phyloP scores from a whole-genome alignment of 1,140 invertebrate species.

The Philaenus spumarius region DNA sequence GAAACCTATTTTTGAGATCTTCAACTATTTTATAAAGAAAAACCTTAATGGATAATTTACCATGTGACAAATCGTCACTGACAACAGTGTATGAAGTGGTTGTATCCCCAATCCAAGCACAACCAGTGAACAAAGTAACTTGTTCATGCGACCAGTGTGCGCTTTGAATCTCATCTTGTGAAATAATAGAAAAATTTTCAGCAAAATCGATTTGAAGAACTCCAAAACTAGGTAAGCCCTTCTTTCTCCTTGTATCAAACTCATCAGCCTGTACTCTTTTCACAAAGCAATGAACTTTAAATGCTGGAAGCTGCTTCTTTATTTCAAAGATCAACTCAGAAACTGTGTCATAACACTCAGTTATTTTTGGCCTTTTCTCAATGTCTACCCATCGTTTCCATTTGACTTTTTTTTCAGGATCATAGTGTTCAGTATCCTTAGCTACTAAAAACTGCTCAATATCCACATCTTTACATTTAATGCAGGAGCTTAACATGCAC shows the following conservation, averaged over 20 bases:
- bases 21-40: slow-evolving; percentile 13
- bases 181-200: slow-evolving; percentile 29
- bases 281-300: slow-evolving; percentile 8
- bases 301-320: neutral
- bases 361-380: neutral
- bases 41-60: slow-evolving; percentile 14
- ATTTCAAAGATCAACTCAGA: neutral
- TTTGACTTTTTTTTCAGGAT: neutral
- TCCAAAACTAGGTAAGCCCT: slow-evolving; percentile 1
- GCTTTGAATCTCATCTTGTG: no score
- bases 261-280: slow-evolving; percentile 5
- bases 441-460: no score
- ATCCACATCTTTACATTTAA: no score
- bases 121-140: slow-evolving; percentile 29
- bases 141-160: no score
- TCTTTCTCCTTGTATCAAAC: neutral
- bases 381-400: neutral
- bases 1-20: neutral
- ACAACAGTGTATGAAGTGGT: slow-evolving; percentile 11
- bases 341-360: neutral
- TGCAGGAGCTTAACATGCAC: no score
- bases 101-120: slow-evolving; percentile 6
- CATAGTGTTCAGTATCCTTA: no score
- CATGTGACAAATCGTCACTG: slow-evolving; percentile 12
- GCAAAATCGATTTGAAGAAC: neutral